Base-by-base conservation (phyloP, 2,888 invertebrate species). In the Thereva nobilitata region DNA sequence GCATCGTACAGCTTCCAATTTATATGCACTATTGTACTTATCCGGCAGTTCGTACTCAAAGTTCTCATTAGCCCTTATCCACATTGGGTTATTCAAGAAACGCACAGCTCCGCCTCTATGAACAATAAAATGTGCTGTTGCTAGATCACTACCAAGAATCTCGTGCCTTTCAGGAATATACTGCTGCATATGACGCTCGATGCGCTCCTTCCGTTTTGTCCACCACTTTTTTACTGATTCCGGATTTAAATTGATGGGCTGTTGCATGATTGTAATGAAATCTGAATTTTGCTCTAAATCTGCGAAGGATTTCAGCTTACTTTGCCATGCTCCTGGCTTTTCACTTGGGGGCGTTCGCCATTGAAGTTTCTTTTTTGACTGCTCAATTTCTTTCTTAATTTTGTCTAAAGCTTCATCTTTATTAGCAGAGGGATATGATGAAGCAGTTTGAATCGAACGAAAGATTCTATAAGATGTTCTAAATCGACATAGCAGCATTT, bases 51-150 rank as follows among this genome's bases (percentile, higher is more conserved):
- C 76, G 68, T 84, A 83, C 4, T 82, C 76, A 0, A 78, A 77
- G 7, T 82, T 75, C 49, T 84, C 78, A 73, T 85, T 82, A 54
- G 86, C 85, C 69, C 82, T 79, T 35, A 87, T 83, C 89, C 89
- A 89, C 52, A 80, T 45, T 1, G 69, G 71, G 67, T 75, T 74
- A 50, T 77, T 72, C 0, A 72, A 3, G 57, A 80, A 79, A 69
- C 78, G 79, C 10, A 76, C 78, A 1, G 78, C 74, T 2, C 92
- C 94, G n/a, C 87, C 87, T 38, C 92, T 84, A 76, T 84, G 84
- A 1, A 92, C 83, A 55, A 96, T 81, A 78, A 95, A 96, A 82
- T 95, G 92, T 6, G 96, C 89, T 0, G 92, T 88, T 1, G 93
- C 94, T 71, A 97, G 80, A 78, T 97, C 93, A 42, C 87, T 82